Evolutionary conservation across 2,888 invertebrate species (phyloP), one percentile per base, ranked within the genome.

Genomic region (Lycophotia porphyrea): DNA sequence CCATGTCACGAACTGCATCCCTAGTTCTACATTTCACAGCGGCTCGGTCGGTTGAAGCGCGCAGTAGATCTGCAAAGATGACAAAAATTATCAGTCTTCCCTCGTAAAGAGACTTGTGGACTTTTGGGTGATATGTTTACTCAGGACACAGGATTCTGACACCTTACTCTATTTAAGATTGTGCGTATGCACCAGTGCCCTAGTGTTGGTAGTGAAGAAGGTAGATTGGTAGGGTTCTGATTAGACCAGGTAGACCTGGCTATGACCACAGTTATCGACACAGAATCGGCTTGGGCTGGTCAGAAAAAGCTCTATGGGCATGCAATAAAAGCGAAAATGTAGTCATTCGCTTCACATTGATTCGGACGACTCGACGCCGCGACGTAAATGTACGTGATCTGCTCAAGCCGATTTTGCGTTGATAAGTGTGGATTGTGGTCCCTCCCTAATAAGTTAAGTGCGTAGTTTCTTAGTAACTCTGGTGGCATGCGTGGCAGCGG

Each of bases 401-500:
- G n/a, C 15, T n/a, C n/a, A 63, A 27, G 60, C n/a, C n/a, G 63
- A 63, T 39, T 63, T 39, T 63, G 36, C 63, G 1, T 63, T n/a
- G n/a, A 8, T 63, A 18, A 63, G n/a, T 63, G 15, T 63, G 15
- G 39, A 34, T 11, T 21, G 15, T 27, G 27, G 27, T 55, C 5
- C 15, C 9, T 31, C 8, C 18, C 31, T 47, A 36, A 74, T 64
- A n/a, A 44, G 5, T 65, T 7, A 3, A 55, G 27, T 52, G 39
- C 18, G 13, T 69, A 84, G 84, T 39, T 39, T 70, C 7, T 31
- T 86, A 58, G 52, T 64, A 31, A 31, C 70, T 24, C 31, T 86
- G 39, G 34, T 71, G 49, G 55, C 36, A 13, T 71, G 31, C 42
- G 72, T 24, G 27, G 66, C 70, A 27, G 55, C 70, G 24, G 24